Conservation (phyloP, 2,113 vertebrate genomes). For the Corythornis vintsioides region DNA sequence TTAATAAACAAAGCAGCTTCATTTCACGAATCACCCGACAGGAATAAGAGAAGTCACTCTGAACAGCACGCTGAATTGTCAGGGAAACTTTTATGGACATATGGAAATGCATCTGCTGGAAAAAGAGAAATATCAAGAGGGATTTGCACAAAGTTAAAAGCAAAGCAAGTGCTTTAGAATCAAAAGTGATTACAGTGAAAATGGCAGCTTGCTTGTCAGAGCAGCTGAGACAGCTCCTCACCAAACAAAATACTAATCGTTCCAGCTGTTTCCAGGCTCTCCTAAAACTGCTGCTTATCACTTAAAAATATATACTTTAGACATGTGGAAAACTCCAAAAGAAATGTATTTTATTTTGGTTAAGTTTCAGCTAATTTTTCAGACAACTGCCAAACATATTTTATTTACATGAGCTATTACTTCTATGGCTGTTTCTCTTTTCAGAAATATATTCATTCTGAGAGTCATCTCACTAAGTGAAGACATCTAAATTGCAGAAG, state of each 20-base stretch:
- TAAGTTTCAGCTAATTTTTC: not conserved
- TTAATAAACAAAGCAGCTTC: conserved; percentile 37
- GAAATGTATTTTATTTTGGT: not conserved
- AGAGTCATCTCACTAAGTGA: not conserved
- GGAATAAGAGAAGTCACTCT: not conserved
- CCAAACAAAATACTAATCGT: not conserved
- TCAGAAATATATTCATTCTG: not conserved
- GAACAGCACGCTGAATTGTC: not conserved
- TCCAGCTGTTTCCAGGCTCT: conserved; percentile 37
- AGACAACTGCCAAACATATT: not conserved
- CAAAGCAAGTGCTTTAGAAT: conserved; percentile 46
- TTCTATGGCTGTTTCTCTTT: not conserved
- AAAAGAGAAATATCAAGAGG: conserved; percentile 55
- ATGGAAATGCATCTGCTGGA: conserved; percentile 43
- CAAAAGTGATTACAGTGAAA: conserved; percentile 43
- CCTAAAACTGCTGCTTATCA: not conserved
- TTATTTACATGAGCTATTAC: not conserved
- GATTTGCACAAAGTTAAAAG: conserved; percentile 61
- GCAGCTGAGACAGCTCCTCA: not conserved
- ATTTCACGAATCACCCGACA: not conserved
- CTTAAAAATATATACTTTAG: not conserved
- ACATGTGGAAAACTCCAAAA: not conserved
- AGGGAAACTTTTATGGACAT: conserved; percentile 53
- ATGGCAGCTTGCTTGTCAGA: conserved; percentile 41
- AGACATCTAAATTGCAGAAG: not conserved